Conservation (phyloP, 2,113 vertebrate species). For the Anas platyrhynchos region DNA sequence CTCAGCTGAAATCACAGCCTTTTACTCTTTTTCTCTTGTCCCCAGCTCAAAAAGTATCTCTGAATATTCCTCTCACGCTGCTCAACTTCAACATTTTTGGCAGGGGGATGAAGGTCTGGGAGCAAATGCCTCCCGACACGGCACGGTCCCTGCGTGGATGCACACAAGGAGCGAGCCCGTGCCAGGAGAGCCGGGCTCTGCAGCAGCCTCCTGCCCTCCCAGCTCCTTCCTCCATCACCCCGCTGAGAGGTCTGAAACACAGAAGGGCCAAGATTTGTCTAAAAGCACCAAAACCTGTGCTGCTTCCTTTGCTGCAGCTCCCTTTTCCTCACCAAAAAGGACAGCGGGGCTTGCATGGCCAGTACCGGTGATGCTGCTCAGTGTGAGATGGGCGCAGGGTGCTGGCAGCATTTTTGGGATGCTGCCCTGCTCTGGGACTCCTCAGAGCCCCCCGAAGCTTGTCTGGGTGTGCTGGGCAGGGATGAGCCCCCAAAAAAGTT, state of each 20-base stretch:
- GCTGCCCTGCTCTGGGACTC: not conserved
- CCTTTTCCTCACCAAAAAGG: not conserved
- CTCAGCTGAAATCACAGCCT: not conserved
- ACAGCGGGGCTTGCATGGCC: accelerated
- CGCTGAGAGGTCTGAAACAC: not conserved
- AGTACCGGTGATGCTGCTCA: not conserved
- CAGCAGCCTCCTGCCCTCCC: not conserved
- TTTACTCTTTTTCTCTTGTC: not conserved
- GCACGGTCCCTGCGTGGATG: not conserved
- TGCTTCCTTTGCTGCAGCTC: not conserved
- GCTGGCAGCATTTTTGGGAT: not conserved
- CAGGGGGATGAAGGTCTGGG: not conserved
- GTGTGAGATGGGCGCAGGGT: not conserved
- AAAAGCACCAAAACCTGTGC: not conserved
- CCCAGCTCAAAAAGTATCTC: not conserved
- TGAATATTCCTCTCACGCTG: accelerated
- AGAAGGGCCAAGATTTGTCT: not conserved
- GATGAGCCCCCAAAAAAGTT: accelerated
- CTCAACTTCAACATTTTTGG: not conserved
- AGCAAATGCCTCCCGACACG: accelerated
- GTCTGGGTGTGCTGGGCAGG: not conserved
- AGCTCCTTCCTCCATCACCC: not conserved
- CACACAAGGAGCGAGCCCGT: accelerated
- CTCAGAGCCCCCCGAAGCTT: not conserved
- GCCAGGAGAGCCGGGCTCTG: not conserved